phyloP scores from a whole-genome alignment of 2,888 invertebrate species.

The Thymelicus acteon region DNA sequence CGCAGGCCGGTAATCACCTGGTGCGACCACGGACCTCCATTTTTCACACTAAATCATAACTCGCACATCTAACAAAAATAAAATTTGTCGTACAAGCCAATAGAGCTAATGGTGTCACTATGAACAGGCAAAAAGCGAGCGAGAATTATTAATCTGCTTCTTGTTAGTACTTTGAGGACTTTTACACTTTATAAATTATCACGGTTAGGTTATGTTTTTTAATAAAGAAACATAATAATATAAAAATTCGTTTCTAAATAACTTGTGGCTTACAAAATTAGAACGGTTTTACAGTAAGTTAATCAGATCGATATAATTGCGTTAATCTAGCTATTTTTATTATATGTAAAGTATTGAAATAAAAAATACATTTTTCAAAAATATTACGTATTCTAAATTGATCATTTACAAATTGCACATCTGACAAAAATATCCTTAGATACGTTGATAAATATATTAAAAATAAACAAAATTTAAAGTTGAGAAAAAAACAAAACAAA shows the following conservation, averaged over 20 bases:
- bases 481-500: too few species aligned
- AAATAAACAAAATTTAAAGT: too few species aligned
- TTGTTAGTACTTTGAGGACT: slow-evolving; percentile 47
- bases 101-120: slow-evolving; percentile 77
- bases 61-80: slow-evolving; percentile 82
- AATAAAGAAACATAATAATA: background rate
- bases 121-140: slow-evolving; percentile 70
- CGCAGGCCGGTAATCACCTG: slow-evolving; percentile 84
- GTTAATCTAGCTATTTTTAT: too few species aligned
- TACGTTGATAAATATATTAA: too few species aligned
- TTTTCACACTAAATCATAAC: slow-evolving; percentile 84
- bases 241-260: background rate
- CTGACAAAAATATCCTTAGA: too few species aligned
- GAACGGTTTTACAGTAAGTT: too few species aligned
- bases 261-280: too few species aligned
- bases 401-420: too few species aligned
- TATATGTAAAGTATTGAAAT: too few species aligned
- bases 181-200: slow-evolving; percentile 16
- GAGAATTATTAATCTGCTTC: slow-evolving; percentile 53
- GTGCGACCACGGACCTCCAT: slow-evolving; percentile 79
- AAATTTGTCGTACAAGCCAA: slow-evolving; percentile 83
- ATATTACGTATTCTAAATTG: too few species aligned
- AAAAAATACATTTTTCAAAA: too few species aligned
- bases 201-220: background rate
- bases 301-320: too few species aligned